These are phyloP conservation scores for Bradypodion ventrale DNA, from an alignment of 2,797 vertebrate genomes.

Conservation along the genomic window DNA sequence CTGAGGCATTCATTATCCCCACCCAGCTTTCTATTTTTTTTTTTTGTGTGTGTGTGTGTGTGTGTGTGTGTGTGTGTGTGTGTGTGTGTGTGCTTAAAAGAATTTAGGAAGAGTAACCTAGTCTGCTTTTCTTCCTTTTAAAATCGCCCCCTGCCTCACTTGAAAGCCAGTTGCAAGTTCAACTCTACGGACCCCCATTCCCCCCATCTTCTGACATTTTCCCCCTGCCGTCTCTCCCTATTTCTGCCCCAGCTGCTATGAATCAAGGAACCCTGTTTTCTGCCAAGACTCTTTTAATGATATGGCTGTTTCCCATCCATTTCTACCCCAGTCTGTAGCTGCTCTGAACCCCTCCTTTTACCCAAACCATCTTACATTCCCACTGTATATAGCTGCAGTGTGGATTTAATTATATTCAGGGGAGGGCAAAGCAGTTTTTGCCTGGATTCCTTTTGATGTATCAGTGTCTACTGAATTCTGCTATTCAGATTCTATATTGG, in stretches of 20 bases:
- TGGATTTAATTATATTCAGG: constrained; percentile 33
- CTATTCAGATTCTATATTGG: background rate
- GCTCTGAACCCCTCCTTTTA: background rate
- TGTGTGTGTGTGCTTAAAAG: background rate
- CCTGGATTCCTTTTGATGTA: background rate
- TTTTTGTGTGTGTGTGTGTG: too few relatives aligned
- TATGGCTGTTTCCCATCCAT: constrained; percentile 16
- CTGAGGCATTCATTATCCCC: constrained; percentile 25
- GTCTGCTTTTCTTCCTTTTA: background rate
- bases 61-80: too few relatives aligned
- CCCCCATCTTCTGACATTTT: background rate
- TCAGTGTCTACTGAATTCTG: background rate
- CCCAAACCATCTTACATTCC: constrained; percentile 27
- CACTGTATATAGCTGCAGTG: constrained; percentile 21
- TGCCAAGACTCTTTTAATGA: constrained; percentile 35
- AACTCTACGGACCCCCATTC: background rate
- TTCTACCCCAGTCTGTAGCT: background rate
- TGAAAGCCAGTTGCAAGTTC: background rate
- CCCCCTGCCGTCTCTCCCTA: background rate
- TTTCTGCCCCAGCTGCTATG: constrained; percentile 18
- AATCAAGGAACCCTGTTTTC: constrained; percentile 8
- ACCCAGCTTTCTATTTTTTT: background rate
- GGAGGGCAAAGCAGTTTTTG: background rate
- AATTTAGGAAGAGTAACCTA: background rate
- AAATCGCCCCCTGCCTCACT: background rate